phyloP scores from a whole-genome alignment of 1,140 invertebrate genomes.

The Atta cephalotes region DNA sequence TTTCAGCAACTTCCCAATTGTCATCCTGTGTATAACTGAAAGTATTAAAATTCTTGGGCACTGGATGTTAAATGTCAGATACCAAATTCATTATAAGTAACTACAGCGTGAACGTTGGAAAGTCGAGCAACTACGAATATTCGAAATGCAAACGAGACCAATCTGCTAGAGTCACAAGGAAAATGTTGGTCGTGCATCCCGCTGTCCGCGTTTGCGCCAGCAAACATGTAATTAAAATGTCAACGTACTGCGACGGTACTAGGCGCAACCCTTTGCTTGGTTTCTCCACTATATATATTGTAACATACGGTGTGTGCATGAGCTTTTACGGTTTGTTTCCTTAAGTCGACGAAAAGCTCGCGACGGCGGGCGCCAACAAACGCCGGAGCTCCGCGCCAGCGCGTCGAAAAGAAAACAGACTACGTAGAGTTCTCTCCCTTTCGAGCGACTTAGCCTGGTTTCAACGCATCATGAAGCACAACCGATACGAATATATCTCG shows the following conservation, averaged over 20 bases:
- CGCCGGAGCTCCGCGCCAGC: constrained; percentile 18
- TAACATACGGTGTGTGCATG: not conserved
- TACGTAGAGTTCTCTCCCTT: not conserved
- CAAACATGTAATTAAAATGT: constrained; percentile 58
- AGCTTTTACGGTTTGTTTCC: constrained; percentile 59
- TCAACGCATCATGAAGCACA: constrained; percentile 26
- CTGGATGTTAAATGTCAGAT: constrained; percentile 1
- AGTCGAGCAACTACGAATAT: not conserved
- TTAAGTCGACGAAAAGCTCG: constrained; percentile 38
- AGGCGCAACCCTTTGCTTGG: constrained; percentile 9
- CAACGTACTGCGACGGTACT: constrained; percentile 41
- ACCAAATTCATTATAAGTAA: constrained; percentile 12
- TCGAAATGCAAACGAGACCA: constrained; percentile 20
- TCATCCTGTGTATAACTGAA: not conserved
- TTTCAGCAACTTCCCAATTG: not conserved
- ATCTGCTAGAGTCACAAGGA: not conserved
- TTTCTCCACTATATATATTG: not conserved
- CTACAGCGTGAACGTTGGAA: not conserved
- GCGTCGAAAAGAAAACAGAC: constrained; percentile 61
- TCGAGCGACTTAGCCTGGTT: constrained; percentile 20
- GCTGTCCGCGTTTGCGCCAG: constrained; percentile 18
- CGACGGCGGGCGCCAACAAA: constrained; percentile 28
- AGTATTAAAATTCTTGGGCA: not conserved
- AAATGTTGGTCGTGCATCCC: constrained; percentile 33
- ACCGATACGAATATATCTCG: constrained; percentile 30